Evolutionary conservation across 2,797 vertebrate genomes (phyloP), one percentile per base, ranked within the genome.

Genomic region (Mycteria americana): DNA sequence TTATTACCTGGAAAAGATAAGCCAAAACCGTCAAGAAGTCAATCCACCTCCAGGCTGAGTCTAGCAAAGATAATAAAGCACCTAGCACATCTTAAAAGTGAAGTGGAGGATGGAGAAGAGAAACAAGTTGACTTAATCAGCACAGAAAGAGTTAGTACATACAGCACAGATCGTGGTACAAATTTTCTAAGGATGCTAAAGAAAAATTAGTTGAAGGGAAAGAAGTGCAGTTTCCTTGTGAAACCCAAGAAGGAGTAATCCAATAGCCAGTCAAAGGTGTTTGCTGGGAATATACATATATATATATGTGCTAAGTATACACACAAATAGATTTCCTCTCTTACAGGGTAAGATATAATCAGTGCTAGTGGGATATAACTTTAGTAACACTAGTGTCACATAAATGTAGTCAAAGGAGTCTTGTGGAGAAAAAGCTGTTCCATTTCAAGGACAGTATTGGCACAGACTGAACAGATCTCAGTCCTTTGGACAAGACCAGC

Each of bases 1-100:
- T 99, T 99, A 97, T 99, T 99, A 95, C 99, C 99, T 99, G 92
- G 59, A 82, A 78, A 90, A 94, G 60, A 76, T 48, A 92, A 95
- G 33, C 16, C 60, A 78, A 93, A 86, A 90, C 35, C 1, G 5
- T 92, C 69, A 95, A 89, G 80, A 85, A 72, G 85, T 77, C 60
- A 72, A 60, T 68, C 30, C 19, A 45, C n/a, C 48, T 60, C 56
- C 64, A 83, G 77, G 59, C 63, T 74, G 75, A 94, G 27, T 41
- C 53, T 86, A 90, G 72, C 48, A 76, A 77, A 60, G 31, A 39
- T 22, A 75, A 72, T 13, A 62, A 90, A 86, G 45, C 75, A 67
- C 74, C 41, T 50, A 72, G 53, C 13, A 57, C 19, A n/a, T 72
- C 48, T 89, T 50, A 62, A 82, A 64, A 82, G 19, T 50, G 19